A percentile compares a stretch with the other conserved stretches of the same genome.
phyloP scores from a whole-genome alignment of 2,113 vertebrate species.

The Silurus meridionalis region DNA sequence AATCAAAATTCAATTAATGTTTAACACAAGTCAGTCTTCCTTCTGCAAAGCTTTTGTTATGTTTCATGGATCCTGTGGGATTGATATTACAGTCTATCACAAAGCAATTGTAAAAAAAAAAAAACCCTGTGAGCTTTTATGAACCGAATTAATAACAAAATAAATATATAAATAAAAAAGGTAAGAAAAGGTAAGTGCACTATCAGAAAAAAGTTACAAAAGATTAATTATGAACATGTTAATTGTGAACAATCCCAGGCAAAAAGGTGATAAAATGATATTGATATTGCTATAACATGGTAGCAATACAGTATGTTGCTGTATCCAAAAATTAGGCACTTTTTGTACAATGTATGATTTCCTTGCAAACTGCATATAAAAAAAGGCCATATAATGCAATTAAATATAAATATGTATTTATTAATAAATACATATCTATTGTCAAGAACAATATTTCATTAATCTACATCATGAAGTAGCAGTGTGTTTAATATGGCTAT shows the following conservation, averaged over 20 bases:
- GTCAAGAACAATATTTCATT: neutral
- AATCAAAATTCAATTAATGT: constrained; percentile 58
- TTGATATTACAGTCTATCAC: constrained; percentile 22
- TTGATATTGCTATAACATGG: neutral
- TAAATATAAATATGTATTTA: too few relatives aligned
- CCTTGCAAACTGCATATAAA: neutral
- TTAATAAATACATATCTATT: too few relatives aligned
- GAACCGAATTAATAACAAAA: neutral
- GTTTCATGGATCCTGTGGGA: neutral
- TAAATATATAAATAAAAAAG: neutral
- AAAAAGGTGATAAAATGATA: neutral
- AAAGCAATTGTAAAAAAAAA: neutral
- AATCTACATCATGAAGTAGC: neutral
- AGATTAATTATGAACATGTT: neutral
- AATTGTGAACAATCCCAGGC: neutral
- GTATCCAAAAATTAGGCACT: neutral
- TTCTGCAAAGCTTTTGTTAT: constrained; percentile 20
- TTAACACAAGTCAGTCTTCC: constrained; percentile 40
- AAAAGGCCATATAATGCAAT: neutral
- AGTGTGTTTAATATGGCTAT: neutral
- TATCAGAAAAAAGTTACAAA: too few relatives aligned
- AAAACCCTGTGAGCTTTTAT: neutral
- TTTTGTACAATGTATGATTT: neutral
- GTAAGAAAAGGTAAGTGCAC: neutral
- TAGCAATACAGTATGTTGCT: too few relatives aligned